Conservation (phyloP, 2,797 vertebrate species). For the Denticeps clupeoides region DNA sequence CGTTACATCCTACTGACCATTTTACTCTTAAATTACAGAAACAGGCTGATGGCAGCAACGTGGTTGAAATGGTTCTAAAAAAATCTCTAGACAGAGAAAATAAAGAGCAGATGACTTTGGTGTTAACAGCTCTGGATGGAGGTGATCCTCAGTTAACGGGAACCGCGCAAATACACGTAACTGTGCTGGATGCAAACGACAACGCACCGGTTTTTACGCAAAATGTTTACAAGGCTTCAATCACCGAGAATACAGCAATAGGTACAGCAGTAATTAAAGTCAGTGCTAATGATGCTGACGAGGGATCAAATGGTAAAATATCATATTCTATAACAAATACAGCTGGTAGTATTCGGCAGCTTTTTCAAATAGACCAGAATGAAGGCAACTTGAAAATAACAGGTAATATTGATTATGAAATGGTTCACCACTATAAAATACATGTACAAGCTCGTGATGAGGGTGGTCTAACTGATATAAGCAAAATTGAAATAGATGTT, state of each 20-base stretch:
- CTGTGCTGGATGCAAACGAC: slow-evolving; percentile 24
- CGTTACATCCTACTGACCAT: slow-evolving; percentile 18
- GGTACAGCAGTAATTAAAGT: slow-evolving; percentile 19
- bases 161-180: slow-evolving; percentile 28
- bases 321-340: slow-evolving; percentile 28
- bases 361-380: slow-evolving; percentile 5
- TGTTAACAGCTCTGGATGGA: slow-evolving; percentile 36
- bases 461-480: slow-evolving; percentile 23
- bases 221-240: slow-evolving; percentile 15
- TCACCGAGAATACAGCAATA: slow-evolving; percentile 18
- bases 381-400: slow-evolving; percentile 27
- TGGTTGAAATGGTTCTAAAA: slow-evolving; percentile 31
- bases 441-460: slow-evolving; percentile 39
- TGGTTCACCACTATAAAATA: slow-evolving; percentile 29
- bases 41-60: slow-evolving; percentile 23
- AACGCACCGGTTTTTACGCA: slow-evolving; percentile 24
- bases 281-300: slow-evolving; percentile 23
- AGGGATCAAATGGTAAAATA: slow-evolving; percentile 10
- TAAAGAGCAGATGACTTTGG: slow-evolving; percentile 23
- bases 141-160: slow-evolving; percentile 35
- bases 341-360: slow-evolving; percentile 18
- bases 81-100: slow-evolving; percentile 24
- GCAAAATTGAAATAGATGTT: slow-evolving; percentile 41
- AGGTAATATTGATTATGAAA: slow-evolving; percentile 36
- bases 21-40: slow-evolving; percentile 21